Evolutionary conservation across 1,140 invertebrate genomes (phyloP).

Genomic region (Neoseiulus cucumeris): DNA sequence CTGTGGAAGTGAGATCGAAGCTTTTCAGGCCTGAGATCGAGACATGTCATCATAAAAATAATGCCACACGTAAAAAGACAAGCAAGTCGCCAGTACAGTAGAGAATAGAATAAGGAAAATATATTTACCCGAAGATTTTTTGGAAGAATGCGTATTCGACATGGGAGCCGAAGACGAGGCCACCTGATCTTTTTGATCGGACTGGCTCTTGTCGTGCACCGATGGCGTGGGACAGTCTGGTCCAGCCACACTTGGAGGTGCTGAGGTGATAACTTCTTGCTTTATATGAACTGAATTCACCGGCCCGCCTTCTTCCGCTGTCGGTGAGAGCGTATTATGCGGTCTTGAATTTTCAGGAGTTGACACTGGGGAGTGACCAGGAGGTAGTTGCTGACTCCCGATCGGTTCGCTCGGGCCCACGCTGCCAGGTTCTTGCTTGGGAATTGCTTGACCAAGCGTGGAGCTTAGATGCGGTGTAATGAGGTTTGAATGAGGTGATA

Average conservation of each 20-base stretch:
- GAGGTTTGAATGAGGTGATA: no score
- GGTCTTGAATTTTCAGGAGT: background rate
- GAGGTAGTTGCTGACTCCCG: background rate
- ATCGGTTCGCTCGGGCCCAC: background rate
- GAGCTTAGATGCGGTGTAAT: no score
- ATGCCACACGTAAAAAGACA: no score
- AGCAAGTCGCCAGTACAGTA: no score
- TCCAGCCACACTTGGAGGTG: background rate
- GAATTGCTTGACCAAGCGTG: background rate
- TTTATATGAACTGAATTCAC: background rate
- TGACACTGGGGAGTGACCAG: background rate
- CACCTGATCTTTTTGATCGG: no score
- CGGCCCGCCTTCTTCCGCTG: background rate
- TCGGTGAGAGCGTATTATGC: background rate
- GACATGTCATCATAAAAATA: no score
- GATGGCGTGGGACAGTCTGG: background rate
- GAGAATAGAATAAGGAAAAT: no score
- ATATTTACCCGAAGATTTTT: no score
- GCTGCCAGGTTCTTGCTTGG: background rate
- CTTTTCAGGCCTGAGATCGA: no score
- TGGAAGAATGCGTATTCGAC: no score
- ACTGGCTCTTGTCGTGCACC: background rate
- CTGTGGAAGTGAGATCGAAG: no score
- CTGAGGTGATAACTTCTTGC: background rate
- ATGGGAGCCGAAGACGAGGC: no score